Conservation (phyloP, 1,140 invertebrate species). For the Apis laboriosa region DNA sequence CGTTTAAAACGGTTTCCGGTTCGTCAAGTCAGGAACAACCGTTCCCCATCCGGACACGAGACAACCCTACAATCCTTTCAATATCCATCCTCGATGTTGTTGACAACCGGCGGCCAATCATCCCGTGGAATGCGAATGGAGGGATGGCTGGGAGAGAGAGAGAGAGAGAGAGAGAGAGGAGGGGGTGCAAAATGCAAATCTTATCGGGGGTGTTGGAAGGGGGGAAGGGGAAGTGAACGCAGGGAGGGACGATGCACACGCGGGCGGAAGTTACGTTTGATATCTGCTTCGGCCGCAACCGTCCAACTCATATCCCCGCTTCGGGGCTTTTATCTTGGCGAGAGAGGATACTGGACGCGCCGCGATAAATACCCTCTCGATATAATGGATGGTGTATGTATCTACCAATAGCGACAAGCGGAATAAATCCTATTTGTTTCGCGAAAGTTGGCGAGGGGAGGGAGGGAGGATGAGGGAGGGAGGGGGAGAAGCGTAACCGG, state of each 20-base stretch:
- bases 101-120: conserved; percentile 43
- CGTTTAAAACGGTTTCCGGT: neutral
- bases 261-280: conserved; percentile 59
- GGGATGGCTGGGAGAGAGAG: neutral
- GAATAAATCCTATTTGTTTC: conserved; percentile 63
- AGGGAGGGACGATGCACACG: conserved; percentile 33
- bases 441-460: neutral
- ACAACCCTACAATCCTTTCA: conserved; percentile 3
- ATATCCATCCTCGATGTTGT: neutral
- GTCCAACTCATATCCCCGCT: conserved; percentile 32
- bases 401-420: conserved; percentile 36
- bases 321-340: conserved; percentile 61
- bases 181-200: conserved; percentile 44
- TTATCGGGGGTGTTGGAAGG: conserved; percentile 59
- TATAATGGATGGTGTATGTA: conserved; percentile 60
- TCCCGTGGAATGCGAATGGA: neutral
- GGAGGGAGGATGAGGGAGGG: neutral
- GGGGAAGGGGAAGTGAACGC: conserved; percentile 9
- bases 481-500: neutral
- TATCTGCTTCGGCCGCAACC: conserved; percentile 44
- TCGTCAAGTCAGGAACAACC: neutral
- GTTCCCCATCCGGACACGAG: neutral
- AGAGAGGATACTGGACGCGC: conserved; percentile 54
- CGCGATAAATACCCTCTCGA: conserved; percentile 63
- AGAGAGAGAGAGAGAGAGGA: too few relatives aligned